Evolutionary conservation across 2,113 vertebrate species (phyloP).

Genomic region (Trachemys scripta): DNA sequence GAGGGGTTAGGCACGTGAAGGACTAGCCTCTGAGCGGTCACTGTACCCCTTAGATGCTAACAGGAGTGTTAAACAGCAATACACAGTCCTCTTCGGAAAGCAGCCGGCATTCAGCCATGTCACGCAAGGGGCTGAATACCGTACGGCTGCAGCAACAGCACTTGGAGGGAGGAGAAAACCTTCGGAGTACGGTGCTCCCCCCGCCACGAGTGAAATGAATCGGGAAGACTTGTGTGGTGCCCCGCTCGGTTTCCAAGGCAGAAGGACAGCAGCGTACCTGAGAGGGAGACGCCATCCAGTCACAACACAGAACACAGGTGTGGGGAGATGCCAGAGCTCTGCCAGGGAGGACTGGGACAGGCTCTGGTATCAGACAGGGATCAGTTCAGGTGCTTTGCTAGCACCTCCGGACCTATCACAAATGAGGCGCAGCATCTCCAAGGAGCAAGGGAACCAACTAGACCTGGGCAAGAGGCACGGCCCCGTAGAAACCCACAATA

Average conservation of each 20-base stretch:
- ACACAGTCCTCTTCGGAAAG: neutral
- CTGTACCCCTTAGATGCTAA: neutral
- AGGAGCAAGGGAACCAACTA: accelerated
- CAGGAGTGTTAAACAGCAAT: neutral
- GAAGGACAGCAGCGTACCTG: conserved; percentile 11
- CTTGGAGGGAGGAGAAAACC: neutral
- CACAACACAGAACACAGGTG: neutral
- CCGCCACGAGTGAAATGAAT: neutral
- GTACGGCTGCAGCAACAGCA: neutral
- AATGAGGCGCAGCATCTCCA: neutral
- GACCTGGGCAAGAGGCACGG: neutral
- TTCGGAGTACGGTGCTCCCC: accelerated
- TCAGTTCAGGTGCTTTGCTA: neutral
- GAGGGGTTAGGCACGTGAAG: neutral
- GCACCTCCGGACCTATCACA: neutral
- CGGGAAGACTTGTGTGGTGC: neutral
- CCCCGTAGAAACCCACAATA: accelerated
- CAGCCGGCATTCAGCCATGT: neutral
- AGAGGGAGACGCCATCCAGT: neutral
- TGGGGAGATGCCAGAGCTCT: neutral
- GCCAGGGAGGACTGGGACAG: accelerated
- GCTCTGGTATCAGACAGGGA: neutral
- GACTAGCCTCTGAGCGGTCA: neutral
- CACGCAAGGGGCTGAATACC: neutral
- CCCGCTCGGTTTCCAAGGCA: neutral